phyloP scores from a whole-genome alignment of 1,140 invertebrate genomes.

The Acromyrmex charruanus region DNA sequence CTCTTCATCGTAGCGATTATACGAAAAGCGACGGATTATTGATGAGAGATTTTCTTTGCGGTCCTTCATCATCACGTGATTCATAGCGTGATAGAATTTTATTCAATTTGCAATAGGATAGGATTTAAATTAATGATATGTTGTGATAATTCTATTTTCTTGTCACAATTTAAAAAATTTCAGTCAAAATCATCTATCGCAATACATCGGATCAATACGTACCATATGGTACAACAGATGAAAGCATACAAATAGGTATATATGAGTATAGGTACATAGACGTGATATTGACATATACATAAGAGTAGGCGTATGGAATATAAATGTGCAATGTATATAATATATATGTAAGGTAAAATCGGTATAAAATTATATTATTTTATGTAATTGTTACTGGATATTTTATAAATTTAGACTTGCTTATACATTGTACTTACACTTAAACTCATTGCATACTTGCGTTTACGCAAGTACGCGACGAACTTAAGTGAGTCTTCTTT shows the following conservation, averaged over 20 bases:
- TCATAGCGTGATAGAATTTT: background rate
- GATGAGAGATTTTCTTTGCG: background rate
- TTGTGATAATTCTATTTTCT: background rate
- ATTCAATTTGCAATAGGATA: background rate
- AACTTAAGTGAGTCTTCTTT: constrained; percentile 74
- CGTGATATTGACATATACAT: background rate
- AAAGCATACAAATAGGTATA: background rate
- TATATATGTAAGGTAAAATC: background rate
- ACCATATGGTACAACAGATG: background rate
- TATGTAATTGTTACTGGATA: background rate
- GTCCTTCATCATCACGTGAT: background rate
- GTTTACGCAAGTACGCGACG: constrained; percentile 16
- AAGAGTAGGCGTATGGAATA: background rate
- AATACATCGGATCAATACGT: no score
- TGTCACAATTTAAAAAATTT: background rate
- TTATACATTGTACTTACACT: background rate
- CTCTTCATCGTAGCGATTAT: background rate
- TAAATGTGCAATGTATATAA: background rate
- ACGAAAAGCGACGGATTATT: background rate
- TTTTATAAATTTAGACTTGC: background rate
- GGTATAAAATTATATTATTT: background rate
- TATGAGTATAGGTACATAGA: background rate
- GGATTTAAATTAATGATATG: background rate
- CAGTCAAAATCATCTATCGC: background rate
- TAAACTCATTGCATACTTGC: no score